phyloP scores from a whole-genome alignment of 2,888 invertebrate genomes.

The Tetropium fuscum region DNA sequence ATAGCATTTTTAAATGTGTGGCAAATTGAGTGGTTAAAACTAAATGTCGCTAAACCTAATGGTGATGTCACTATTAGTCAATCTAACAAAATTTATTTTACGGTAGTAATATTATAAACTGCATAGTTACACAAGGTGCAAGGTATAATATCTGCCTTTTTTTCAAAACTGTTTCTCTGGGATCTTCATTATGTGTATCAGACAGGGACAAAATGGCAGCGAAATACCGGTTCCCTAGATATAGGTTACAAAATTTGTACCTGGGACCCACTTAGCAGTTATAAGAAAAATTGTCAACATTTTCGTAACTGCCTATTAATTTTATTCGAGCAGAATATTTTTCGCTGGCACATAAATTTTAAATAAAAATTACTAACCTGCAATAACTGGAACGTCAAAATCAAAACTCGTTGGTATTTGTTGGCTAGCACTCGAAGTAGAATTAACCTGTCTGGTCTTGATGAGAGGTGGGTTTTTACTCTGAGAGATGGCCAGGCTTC shows the following conservation, averaged over 20 bases:
- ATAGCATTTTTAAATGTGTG: too few species aligned
- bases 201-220: too few species aligned
- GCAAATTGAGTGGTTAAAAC: too few species aligned
- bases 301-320: not conserved
- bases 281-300: not conserved
- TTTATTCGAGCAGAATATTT: not conserved
- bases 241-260: not conserved
- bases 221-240: too few species aligned
- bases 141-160: too few species aligned
- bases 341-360: not conserved
- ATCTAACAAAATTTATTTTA: too few species aligned
- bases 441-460: conserved; percentile 82
- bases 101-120: too few species aligned
- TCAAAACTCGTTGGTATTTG: conserved; percentile 64
- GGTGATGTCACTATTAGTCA: too few species aligned
- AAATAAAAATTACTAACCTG: conserved; percentile 57
- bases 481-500: conserved; percentile 79
- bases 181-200: too few species aligned
- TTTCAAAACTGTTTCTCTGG: too few species aligned
- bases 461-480: conserved; percentile 84
- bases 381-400: conserved; percentile 67
- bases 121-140: too few species aligned
- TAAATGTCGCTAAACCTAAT: too few species aligned
- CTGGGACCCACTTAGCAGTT: not conserved
- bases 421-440: conserved; percentile 62